Evolutionary conservation across 2,797 vertebrate species (phyloP).

Genomic region (Lepus oiostolus): DNA sequence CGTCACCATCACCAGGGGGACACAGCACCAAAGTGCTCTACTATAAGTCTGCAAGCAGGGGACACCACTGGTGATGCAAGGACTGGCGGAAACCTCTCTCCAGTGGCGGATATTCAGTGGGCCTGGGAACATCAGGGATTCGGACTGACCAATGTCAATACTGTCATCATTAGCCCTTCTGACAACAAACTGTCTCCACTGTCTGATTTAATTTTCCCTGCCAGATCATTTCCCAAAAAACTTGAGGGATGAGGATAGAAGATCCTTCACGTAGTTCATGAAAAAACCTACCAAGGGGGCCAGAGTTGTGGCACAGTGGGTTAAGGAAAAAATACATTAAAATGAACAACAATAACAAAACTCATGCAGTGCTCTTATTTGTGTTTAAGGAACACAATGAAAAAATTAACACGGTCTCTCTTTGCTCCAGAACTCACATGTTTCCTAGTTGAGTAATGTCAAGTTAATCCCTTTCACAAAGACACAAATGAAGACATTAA

Average conservation of each 20-base stretch:
- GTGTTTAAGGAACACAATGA: constrained; percentile 21
- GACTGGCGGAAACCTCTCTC: background rate
- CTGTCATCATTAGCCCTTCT: background rate
- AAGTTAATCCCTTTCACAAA: constrained; percentile 53
- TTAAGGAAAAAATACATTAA: background rate
- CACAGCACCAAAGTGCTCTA: background rate
- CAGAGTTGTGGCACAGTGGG: background rate
- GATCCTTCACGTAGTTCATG: background rate
- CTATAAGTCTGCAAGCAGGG: background rate
- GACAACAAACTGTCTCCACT: background rate
- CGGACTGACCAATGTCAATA: background rate
- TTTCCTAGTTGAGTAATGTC: constrained; percentile 40
- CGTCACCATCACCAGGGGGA: constrained; percentile 80
- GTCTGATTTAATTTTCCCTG: background rate
- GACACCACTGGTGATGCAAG: background rate
- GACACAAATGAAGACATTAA: constrained; percentile 32
- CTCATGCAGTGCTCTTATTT: background rate
- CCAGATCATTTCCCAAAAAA: background rate
- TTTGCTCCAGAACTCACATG: constrained; percentile 57
- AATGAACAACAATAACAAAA: background rate
- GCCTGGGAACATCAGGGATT: background rate
- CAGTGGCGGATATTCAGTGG: background rate
- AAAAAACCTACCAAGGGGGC: background rate
- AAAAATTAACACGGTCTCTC: constrained; percentile 59
- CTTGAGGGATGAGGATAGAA: background rate